These are phyloP conservation scores for Thymelicus sylvestris DNA, from an alignment of 2,888 invertebrate species.

Conservation along the genomic window DNA sequence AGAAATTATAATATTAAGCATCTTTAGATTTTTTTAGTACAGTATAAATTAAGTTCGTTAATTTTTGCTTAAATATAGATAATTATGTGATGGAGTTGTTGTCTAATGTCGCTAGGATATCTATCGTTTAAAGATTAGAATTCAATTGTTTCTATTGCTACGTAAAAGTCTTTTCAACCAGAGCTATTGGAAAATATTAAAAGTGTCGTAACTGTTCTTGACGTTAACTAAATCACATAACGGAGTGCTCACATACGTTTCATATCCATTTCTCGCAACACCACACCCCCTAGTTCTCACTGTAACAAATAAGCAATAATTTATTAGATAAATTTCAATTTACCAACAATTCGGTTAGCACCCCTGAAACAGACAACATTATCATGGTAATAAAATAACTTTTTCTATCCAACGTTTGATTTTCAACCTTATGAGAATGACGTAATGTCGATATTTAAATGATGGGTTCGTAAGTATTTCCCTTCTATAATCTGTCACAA, in stretches of 20 bases:
- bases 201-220: not conserved
- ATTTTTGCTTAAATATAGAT: too few species aligned
- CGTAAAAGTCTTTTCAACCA: too few species aligned
- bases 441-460: slow-evolving; percentile 44
- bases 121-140: too few species aligned
- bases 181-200: too few species aligned
- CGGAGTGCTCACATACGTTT: slow-evolving; percentile 27
- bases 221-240: slow-evolving; percentile 26
- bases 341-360: slow-evolving; percentile 70
- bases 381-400: slow-evolving; percentile 71
- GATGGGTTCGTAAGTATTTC: slow-evolving; percentile 23
- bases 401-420: slow-evolving; percentile 40
- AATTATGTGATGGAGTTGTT: too few species aligned
- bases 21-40: too few species aligned
- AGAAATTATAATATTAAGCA: too few species aligned
- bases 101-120: too few species aligned
- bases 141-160: too few species aligned
- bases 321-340: slow-evolving; percentile 83
- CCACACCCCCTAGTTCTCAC: slow-evolving; percentile 22
- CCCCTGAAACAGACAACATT: slow-evolving; percentile 68
- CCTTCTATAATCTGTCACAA: slow-evolving; percentile 50
- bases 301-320: slow-evolving; percentile 59
- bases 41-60: too few species aligned
- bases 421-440: slow-evolving; percentile 28
- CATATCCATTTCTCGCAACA: slow-evolving; percentile 23